phyloP scores from a whole-genome alignment of 1,140 invertebrate species.

The Drosophila melanogaster region Release_6_plus_ISO1_MT NT_037436.4:6676501-6677000 shows the following conservation, averaged over 20 bases:
- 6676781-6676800: constrained; percentile 45
- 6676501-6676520: constrained; percentile 8
- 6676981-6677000: constrained; percentile 13
- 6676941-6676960: constrained; percentile 79
- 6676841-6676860: constrained; percentile 37
- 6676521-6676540: not conserved
- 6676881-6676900: constrained; percentile 55
- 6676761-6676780: constrained; percentile 53
- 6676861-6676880: not conserved
- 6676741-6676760: constrained; percentile 79
- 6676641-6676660: constrained; percentile 68
- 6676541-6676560: constrained; percentile 64
- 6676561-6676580: constrained; percentile 74
- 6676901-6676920: constrained; percentile 83
- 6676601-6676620: constrained; percentile 77
- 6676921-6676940: constrained; percentile 81
- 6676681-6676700: constrained; percentile 34
- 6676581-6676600: constrained; percentile 82
- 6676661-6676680: constrained; percentile 36
- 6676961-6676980: constrained; percentile 56
- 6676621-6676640: constrained; percentile 74
- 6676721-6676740: constrained; percentile 78
- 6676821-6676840: constrained; percentile 79
- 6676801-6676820: constrained; percentile 56
- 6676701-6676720: constrained; percentile 14